Evolutionary conservation across 2,113 vertebrate genomes (phyloP).

Genomic region (Fulica atra): DNA sequence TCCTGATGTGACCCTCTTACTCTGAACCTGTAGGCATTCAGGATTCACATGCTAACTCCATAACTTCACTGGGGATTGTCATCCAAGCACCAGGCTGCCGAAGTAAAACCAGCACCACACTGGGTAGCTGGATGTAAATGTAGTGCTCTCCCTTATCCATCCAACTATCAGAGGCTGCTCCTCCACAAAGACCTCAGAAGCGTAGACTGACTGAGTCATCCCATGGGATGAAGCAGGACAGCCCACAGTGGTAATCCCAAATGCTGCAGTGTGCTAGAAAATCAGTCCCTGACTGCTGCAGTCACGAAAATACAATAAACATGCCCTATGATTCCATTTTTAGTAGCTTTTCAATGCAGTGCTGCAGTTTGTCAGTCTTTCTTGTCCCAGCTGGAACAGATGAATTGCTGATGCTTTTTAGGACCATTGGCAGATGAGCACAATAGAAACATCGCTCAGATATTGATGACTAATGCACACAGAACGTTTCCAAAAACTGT

Average conservation of each 20-base stretch:
- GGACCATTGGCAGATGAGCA: conserved; percentile 63
- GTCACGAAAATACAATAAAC: conserved; percentile 60
- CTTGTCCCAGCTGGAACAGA: conserved; percentile 68
- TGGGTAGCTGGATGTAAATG: neutral
- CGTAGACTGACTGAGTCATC: neutral
- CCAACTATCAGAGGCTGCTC: neutral
- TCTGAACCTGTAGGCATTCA: neutral
- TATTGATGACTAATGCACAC: conserved; percentile 64
- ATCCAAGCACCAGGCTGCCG: neutral
- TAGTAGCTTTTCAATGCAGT: conserved; percentile 48
- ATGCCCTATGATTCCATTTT: conserved; percentile 59
- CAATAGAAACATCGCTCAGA: conserved; percentile 62
- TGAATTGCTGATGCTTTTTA: conserved; percentile 70
- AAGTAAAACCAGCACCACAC: neutral
- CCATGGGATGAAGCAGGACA: conserved; percentile 27
- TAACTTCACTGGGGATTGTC: neutral
- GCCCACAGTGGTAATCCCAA: conserved; percentile 38
- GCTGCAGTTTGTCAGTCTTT: conserved; percentile 57
- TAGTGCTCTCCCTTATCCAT: neutral
- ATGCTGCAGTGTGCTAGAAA: conserved; percentile 18
- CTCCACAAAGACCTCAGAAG: neutral
- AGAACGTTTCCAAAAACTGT: conserved; percentile 55
- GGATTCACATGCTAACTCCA: neutral
- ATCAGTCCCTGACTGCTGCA: conserved; percentile 33
- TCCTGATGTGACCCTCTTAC: neutral